Conservation (phyloP, 2,888 invertebrate genomes). For the Ctenicera cuprea region DNA sequence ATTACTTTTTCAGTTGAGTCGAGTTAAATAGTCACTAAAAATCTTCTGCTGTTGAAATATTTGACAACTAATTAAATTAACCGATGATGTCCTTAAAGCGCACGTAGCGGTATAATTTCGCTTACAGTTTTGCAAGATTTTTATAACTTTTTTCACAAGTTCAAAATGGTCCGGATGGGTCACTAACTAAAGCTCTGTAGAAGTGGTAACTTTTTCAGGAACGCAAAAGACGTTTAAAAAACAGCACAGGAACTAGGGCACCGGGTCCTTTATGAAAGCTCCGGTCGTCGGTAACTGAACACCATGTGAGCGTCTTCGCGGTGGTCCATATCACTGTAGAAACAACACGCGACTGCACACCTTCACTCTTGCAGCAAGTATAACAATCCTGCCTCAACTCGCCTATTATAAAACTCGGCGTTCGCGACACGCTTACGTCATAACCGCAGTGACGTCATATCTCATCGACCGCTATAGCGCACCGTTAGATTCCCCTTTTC, state of each 20-base stretch:
- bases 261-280: conserved; percentile 31
- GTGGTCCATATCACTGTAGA: conserved; percentile 60
- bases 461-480: conserved; percentile 65
- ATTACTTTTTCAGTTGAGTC: neutral
- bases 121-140: neutral
- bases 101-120: neutral
- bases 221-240: neutral
- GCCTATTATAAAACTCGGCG: conserved; percentile 69
- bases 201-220: conserved; percentile 33
- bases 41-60: neutral
- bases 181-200: neutral
- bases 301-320: conserved; percentile 48
- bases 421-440: conserved; percentile 68
- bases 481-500: conserved; percentile 60
- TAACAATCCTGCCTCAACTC: conserved; percentile 69
- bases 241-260: conserved; percentile 34
- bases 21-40: neutral
- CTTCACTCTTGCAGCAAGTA: conserved; percentile 65
- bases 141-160: conserved; percentile 9
- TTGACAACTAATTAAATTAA: neutral
- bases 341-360: conserved; percentile 64
- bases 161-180: conserved; percentile 5
- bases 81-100: neutral
- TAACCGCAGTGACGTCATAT: conserved; percentile 68
- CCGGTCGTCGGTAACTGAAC: conserved; percentile 53